Evolutionary conservation across 2,888 invertebrate species (phyloP).

Genomic region (Nomada fucata): DNA sequence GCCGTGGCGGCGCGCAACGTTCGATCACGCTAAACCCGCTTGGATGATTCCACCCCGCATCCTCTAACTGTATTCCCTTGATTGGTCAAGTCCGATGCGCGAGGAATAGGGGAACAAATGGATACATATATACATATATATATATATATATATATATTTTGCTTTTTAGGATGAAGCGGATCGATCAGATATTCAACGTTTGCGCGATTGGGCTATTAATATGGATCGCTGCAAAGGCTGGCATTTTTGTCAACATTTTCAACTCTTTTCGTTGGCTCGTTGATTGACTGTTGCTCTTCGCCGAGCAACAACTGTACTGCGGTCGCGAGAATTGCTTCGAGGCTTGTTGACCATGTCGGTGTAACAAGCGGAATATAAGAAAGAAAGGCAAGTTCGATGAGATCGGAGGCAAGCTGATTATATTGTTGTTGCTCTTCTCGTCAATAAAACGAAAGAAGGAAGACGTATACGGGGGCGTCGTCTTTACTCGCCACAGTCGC

Average conservation of each 20-base stretch:
- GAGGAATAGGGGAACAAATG: no score
- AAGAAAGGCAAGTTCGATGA: no score
- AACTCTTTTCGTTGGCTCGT: neutral
- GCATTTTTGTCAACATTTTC: constrained; percentile 1
- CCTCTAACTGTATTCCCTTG: no score
- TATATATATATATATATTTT: neutral
- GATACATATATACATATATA: neutral
- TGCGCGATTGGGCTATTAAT: constrained; percentile 54
- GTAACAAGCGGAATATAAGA: no score
- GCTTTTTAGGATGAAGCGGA: constrained; percentile 80
- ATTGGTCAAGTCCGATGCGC: no score
- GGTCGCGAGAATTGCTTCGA: neutral
- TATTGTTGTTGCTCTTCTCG: no score
- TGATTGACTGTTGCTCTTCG: neutral
- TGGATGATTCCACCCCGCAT: neutral
- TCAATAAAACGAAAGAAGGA: no score
- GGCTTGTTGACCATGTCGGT: no score
- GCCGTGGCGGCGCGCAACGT: neutral
- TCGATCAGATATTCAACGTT: constrained; percentile 73
- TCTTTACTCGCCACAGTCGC: no score
- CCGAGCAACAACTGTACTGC: neutral
- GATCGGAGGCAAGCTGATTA: no score
- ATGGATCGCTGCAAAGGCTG: constrained; percentile 52
- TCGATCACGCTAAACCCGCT: neutral
- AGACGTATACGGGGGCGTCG: no score